These are phyloP conservation scores for Elysia chlorotica DNA, from an alignment of 1,140 invertebrate genomes.

Conservation along the genomic window DNA sequence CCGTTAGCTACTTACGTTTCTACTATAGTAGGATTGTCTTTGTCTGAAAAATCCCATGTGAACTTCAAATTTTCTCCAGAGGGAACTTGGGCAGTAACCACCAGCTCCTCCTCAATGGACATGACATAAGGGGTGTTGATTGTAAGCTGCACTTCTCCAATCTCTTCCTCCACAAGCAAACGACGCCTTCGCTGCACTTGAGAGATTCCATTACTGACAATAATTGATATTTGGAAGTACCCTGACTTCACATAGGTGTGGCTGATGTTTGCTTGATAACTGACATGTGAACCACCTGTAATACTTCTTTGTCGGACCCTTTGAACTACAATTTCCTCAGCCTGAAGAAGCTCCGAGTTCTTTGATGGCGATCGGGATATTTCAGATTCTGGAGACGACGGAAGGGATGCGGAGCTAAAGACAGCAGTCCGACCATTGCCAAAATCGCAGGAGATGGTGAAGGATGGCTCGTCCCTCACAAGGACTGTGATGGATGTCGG, in stretches of 20 bases:
- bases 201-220: slow-evolving; percentile 27
- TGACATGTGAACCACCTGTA: no score
- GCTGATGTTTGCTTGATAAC: slow-evolving; percentile 18
- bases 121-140: slow-evolving; percentile 17
- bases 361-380: neutral
- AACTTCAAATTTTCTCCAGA: slow-evolving; percentile 32
- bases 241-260: slow-evolving; percentile 23
- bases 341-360: neutral
- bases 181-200: neutral
- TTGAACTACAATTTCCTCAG: no score
- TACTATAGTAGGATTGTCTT: neutral
- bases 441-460: slow-evolving; percentile 24
- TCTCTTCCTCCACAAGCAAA: slow-evolving; percentile 28
- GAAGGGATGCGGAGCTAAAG: neutral
- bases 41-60: slow-evolving; percentile 28
- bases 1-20: slow-evolving; percentile 25
- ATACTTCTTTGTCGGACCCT: no score
- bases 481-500: slow-evolving; percentile 15
- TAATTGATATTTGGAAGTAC: slow-evolving; percentile 27
- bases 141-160: slow-evolving; percentile 20
- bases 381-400: neutral
- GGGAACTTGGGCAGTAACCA: slow-evolving; percentile 28
- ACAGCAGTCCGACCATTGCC: slow-evolving; percentile 19
- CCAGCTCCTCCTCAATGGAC: slow-evolving; percentile 12
- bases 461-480: slow-evolving; percentile 19